phyloP scores from a whole-genome alignment of 2,888 invertebrate genomes.

The Melieria picta region DNA sequence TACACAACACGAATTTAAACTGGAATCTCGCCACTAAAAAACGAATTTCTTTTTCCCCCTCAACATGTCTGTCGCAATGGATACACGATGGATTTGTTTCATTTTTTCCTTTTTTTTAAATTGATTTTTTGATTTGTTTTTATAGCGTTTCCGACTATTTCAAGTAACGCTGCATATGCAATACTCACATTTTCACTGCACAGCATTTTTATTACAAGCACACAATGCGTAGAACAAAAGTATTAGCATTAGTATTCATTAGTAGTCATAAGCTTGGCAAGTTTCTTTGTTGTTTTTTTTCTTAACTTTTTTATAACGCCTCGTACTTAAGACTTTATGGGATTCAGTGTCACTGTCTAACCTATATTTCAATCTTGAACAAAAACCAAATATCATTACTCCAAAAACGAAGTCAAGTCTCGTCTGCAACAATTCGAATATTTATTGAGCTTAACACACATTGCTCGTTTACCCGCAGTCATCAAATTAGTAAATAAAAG shows the following conservation, averaged over 20 bases:
- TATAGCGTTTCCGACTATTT: constrained; percentile 63
- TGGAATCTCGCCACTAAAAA: not conserved
- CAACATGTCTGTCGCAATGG: constrained; percentile 46
- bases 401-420: not conserved
- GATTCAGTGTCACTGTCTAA: not conserved
- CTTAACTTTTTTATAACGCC: constrained; percentile 5
- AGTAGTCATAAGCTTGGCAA: too few relatives aligned
- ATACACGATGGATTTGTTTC: constrained; percentile 36
- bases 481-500: constrained; percentile 2
- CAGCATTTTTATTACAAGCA: constrained; percentile 10
- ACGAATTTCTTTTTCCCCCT: constrained; percentile 27
- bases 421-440: too few relatives aligned
- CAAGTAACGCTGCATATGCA: constrained; percentile 50
- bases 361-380: not conserved
- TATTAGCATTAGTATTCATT: constrained; percentile 7
- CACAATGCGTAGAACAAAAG: constrained; percentile 3
- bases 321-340: constrained; percentile 5
- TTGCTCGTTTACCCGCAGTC: not conserved
- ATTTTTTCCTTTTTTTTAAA: constrained; percentile 11
- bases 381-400: constrained; percentile 16
- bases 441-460: not conserved
- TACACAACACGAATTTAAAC: not conserved
- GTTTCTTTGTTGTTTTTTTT: not conserved
- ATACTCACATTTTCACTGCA: not conserved
- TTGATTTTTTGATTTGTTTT: constrained; percentile 10